Base-by-base conservation (phyloP, 2,888 invertebrate genomes). In the Acronicta alni region DNA sequence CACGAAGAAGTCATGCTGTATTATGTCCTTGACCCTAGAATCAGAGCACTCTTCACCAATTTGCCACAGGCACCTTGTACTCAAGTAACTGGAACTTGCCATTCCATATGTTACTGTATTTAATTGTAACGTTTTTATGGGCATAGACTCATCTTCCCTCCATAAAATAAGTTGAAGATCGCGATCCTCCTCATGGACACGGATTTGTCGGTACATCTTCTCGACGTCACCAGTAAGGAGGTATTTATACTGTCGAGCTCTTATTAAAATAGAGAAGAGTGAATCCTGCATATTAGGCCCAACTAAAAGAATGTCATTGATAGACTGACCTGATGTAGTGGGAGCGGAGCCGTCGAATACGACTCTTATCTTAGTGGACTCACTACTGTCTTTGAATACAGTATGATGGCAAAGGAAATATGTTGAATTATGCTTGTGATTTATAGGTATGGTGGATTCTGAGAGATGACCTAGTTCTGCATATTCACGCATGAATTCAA, bases 1-100 rank as follows among this genome's bases (percentile, higher is more conserved):
- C 0, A 72, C 65, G 15, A 67, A 77, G 20, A 78, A 73, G 42
- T 80, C 77, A 0, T 62, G 45, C 54, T 72, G 54, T 10, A 80
- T 75, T 1, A 75, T 75, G 2, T 20, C 20, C 48, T 58, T 64
- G 9, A 15, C 3, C 1, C 74, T 65, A 2, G 20, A 8, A 7
- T 14, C 47, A 1, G 8, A 6, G 15, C 15, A 47, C 10, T 73
- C 62, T 6, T 32, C 32, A 35, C 66, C 75, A 3, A 77, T 14
- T 18, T 72, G 69, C 17, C 37, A 55, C 0, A 77, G 20, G 26
- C 75, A 77, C n/a, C 64, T 32, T 0, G 75, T 77, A 9, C 62
- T 65, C 10, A 77, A 41, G 35, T 61, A 78, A 20, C 72, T 72
- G 7, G 78, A 62, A 51, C 65, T 68, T 35, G 77, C 63, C 69